Evolutionary conservation across 2,113 vertebrate species (phyloP).

Genomic region (Rhinogobius similis): DNA sequence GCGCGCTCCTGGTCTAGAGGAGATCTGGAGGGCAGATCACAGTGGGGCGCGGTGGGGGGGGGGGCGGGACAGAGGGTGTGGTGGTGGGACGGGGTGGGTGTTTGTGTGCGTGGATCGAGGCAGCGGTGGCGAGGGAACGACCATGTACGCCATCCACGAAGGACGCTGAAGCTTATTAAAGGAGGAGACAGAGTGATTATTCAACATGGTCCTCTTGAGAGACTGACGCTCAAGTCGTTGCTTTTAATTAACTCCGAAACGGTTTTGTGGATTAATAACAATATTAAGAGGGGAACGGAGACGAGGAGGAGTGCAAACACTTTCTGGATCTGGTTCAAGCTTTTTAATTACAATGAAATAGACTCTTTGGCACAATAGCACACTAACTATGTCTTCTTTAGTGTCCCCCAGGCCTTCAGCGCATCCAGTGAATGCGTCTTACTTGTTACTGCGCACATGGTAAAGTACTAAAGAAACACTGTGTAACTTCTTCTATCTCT

Average conservation of each 20-base stretch:
- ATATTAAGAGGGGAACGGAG: slow-evolving; percentile 73
- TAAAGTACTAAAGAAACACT: slow-evolving; percentile 4
- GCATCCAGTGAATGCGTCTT: slow-evolving; percentile 33
- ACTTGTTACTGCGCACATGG: slow-evolving; percentile 27
- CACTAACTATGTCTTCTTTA: slow-evolving; percentile 47
- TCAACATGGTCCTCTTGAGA: slow-evolving; percentile 76
- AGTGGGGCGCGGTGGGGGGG: slow-evolving; percentile 42
- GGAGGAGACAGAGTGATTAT: slow-evolving; percentile 79
- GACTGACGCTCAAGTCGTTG: slow-evolving; percentile 75
- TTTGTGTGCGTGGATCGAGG: slow-evolving; percentile 50
- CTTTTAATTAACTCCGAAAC: slow-evolving; percentile 81
- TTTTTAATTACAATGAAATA: slow-evolving; percentile 75
- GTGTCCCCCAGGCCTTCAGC: slow-evolving; percentile 16
- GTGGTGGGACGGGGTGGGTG: slow-evolving; percentile 17
- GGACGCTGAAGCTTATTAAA: slow-evolving; percentile 78
- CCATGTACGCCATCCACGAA: slow-evolving; percentile 74
- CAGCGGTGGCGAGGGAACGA: slow-evolving; percentile 71
- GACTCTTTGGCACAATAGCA: slow-evolving; percentile 57
- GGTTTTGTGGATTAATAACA: slow-evolving; percentile 79
- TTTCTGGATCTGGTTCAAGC: slow-evolving; percentile 71
- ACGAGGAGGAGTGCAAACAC: slow-evolving; percentile 65
- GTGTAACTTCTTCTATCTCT: background rate
- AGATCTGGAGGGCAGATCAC: slow-evolving; percentile 73
- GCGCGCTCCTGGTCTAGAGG: slow-evolving; percentile 49
- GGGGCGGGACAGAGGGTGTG: slow-evolving; percentile 29